Evolutionary conservation across 2,113 vertebrate genomes (phyloP).

Genomic region (Protobothrops mucrosquamatus): DNA sequence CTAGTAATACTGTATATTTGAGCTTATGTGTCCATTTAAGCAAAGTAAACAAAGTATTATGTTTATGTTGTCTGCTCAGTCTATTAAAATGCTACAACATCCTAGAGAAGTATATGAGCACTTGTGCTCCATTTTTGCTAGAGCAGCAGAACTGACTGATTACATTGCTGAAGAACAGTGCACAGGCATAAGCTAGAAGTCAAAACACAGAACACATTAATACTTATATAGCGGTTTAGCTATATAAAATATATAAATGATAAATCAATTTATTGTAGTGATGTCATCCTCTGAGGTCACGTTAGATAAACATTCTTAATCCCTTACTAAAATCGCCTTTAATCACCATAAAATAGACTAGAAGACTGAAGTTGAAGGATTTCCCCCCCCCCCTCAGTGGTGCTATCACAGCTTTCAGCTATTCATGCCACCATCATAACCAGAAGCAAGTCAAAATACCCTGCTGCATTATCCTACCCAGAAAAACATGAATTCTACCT

Average conservation of each 20-base stretch:
- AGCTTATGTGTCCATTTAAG: background rate
- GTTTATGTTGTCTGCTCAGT: background rate
- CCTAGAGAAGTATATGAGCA: background rate
- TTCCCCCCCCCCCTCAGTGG: background rate
- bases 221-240: background rate
- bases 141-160: background rate
- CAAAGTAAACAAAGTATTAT: background rate
- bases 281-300: background rate
- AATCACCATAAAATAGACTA: background rate
- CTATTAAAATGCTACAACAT: background rate
- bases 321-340: background rate
- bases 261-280: background rate
- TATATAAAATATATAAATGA: background rate
- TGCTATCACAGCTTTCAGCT: background rate
- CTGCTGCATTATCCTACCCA: background rate
- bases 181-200: background rate
- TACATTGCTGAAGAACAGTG: background rate
- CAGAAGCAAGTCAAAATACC: background rate
- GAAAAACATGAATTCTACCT: background rate
- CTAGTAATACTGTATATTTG: background rate
- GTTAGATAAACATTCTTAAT: background rate
- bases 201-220: background rate
- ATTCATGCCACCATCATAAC: background rate
- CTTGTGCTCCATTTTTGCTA: background rate
- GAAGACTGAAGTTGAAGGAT: background rate